phyloP scores from a whole-genome alignment of 2,888 invertebrate species.

The Tuberolachnus salignus region DNA sequence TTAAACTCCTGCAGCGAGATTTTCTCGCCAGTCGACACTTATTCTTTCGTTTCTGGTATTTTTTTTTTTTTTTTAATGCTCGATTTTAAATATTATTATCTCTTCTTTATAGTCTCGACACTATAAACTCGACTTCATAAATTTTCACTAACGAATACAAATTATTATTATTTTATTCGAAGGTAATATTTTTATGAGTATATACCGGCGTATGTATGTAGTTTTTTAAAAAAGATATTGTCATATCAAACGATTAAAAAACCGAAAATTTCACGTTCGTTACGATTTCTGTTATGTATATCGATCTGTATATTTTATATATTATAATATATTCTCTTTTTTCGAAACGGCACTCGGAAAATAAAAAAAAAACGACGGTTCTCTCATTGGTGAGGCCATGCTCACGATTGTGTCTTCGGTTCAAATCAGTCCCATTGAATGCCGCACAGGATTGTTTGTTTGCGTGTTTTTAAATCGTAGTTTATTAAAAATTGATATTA shows the following conservation, averaged over 20 bases:
- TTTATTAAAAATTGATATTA: too few relatives aligned
- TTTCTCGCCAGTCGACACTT: neutral
- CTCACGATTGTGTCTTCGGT: too few relatives aligned
- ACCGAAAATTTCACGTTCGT: neutral
- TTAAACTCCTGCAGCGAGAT: neutral
- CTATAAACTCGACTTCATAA: neutral
- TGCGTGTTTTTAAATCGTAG: too few relatives aligned
- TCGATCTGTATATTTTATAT: too few relatives aligned
- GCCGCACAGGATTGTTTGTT: too few relatives aligned
- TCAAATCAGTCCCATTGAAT: too few relatives aligned
- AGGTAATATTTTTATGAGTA: neutral
- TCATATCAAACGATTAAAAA: neutral
- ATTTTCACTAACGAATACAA: neutral
- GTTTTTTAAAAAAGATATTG: neutral
- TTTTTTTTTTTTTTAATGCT: constrained; percentile 11
- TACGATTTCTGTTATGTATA: too few relatives aligned
- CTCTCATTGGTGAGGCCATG: too few relatives aligned
- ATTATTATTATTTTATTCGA: neutral
- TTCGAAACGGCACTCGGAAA: too few relatives aligned
- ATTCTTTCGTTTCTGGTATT: neutral
- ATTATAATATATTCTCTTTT: too few relatives aligned
- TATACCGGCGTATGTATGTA: too few relatives aligned
- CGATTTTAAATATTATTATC: neutral
- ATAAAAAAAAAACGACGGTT: too few relatives aligned
- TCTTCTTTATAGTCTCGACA: neutral